Evolutionary conservation across 2,888 invertebrate genomes (phyloP), one percentile per base, ranked within the genome.

Genomic region (Chrysolina americana): DNA sequence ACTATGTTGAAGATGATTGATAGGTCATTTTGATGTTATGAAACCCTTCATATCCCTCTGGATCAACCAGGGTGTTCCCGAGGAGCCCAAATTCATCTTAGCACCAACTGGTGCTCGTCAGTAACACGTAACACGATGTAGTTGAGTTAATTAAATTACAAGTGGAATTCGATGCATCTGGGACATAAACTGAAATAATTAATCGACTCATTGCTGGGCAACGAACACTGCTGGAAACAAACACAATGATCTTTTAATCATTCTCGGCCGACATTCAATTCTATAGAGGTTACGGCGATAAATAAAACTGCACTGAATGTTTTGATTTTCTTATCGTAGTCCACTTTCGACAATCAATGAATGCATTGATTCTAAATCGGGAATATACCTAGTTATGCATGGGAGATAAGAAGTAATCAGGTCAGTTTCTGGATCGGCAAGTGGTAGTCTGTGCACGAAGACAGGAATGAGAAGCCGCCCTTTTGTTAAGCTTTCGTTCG

Each of bases 161-260:
- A 66, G 36, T 50, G 66, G 66, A 66, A 66, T 66, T 21, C 23
- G 17, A 50, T 66, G 50, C 48, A 66, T 66, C 66, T 66, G 48
- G 48, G 44, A n/a, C 48, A 66, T 48, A 44, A 36, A 50, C 28
- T 66, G 50, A 50, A 66, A 66, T 44, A 47, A 44, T 65, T 47
- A 21, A 65, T 66, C 23, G 50, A 66, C 36, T 66, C 23, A 66
- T 65, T 23, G 47, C 50, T 48, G 48, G 66, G 50, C 17, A 65
- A 8, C 41, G 21, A 19, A 41, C 41, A 41, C 47, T 65, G 19
- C 65, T 65, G 8, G 48, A 66, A 50, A 48, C 28, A 50, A 66
- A 44, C 50, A 66, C 48, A 66, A 66, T 66, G 66, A 66, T 44
- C 48, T 66, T 50, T 65, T 59, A 59, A 28, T 59, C 36, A 28